phyloP scores from a whole-genome alignment of 2,113 vertebrate species.

The Dipodomys stephensi region DNA sequence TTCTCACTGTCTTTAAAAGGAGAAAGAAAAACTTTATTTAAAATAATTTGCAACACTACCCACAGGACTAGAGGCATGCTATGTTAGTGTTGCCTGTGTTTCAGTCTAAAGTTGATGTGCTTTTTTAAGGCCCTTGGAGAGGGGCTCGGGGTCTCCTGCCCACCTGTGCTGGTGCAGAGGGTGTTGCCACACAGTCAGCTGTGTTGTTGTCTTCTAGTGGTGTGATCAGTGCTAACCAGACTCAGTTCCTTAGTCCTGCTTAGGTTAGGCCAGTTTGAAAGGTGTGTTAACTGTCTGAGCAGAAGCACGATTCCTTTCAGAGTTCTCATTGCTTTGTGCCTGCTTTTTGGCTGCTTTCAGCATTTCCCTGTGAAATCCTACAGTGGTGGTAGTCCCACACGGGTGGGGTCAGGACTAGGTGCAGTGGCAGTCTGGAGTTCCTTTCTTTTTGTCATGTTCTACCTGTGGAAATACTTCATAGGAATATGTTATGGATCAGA shows the following conservation, averaged over 20 bases:
- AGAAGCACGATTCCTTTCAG: no score
- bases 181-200: no score
- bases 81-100: background rate
- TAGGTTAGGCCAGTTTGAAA: background rate
- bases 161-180: no score
- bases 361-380: background rate
- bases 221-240: accelerated
- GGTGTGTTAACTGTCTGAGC: no score
- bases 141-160: no score
- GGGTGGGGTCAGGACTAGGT: background rate
- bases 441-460: background rate
- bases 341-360: background rate
- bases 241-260: background rate
- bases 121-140: no score
- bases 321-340: background rate
- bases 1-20: background rate
- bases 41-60: background rate
- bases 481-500: background rate
- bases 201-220: background rate
- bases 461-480: background rate
- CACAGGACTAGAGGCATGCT: background rate
- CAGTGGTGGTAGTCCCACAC: background rate
- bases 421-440: background rate
- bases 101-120: no score
- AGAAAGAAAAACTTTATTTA: background rate